Percentiles rank a stretch among this genome's conserved stretches.
Evolutionary conservation across 2,113 vertebrate genomes (phyloP).

Genomic region (Cygnus atratus): DNA sequence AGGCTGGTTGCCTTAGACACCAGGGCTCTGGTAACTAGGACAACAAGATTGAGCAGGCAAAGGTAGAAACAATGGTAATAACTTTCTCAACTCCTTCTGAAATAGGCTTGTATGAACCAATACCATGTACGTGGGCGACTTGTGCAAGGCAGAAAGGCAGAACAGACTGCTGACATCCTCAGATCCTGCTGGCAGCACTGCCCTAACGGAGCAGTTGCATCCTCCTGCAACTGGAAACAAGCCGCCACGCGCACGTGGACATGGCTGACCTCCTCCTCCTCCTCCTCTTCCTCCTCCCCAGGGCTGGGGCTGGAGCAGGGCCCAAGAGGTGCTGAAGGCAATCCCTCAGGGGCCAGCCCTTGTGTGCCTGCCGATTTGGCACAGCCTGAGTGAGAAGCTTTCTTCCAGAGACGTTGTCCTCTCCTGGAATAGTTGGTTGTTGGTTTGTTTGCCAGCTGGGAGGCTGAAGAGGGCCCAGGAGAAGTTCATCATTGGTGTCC

Average conservation of each 20-base stretch:
- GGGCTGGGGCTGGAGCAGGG: not conserved
- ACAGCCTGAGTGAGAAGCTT: not conserved
- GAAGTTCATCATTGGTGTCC: not conserved
- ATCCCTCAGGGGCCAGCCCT: rapidly evolving
- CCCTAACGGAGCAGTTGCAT: not conserved
- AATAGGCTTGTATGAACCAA: constrained; percentile 10
- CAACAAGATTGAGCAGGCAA: constrained; percentile 47
- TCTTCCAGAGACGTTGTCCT: not conserved
- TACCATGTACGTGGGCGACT: not conserved
- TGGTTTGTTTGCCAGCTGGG: not conserved
- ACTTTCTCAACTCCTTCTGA: constrained; percentile 36
- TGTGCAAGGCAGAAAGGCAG: too few relatives aligned
- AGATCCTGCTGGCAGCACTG: not conserved
- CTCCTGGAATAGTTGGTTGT: not conserved
- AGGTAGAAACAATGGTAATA: constrained; percentile 51
- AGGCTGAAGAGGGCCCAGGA: not conserved
- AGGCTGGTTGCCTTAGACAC: constrained; percentile 63
- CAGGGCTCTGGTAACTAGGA: constrained; percentile 49
- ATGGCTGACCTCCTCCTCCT: not conserved
- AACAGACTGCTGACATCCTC: not conserved
- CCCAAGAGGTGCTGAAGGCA: not conserved
- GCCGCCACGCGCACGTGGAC: too few relatives aligned
- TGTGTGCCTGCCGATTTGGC: not conserved
- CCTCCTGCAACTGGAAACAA: not conserved
- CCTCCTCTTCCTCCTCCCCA: not conserved